phyloP scores from a whole-genome alignment of 2,113 vertebrate genomes.

The Rana temporaria region DNA sequence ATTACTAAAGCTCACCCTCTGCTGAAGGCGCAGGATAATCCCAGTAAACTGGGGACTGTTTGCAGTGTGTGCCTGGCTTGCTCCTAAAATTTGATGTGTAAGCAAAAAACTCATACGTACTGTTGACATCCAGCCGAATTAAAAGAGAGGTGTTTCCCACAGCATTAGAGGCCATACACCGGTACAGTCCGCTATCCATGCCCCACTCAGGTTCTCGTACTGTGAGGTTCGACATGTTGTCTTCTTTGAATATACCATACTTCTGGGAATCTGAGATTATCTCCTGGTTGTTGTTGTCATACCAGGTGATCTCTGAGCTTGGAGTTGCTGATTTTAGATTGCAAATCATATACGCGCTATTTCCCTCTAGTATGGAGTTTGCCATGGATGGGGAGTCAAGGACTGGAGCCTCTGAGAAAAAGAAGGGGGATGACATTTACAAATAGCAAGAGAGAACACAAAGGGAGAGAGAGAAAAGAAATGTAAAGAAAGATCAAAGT shows the following conservation, averaged over 20 bases:
- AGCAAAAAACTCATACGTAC: conserved; percentile 69
- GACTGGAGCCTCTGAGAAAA: conserved; percentile 75
- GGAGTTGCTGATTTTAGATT: conserved; percentile 69
- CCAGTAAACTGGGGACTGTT: too few species aligned
- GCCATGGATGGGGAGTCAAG: conserved; percentile 72
- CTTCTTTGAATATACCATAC: conserved; percentile 74
- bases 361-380: conserved; percentile 81
- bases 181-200: conserved; percentile 79
- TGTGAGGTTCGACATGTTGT: conserved; percentile 78
- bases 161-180: conserved; percentile 80
- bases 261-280: conserved; percentile 69
- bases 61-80: not conserved
- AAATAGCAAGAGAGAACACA: too few species aligned
- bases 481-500: too few species aligned
- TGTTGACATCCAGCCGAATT: conserved; percentile 79
- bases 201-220: conserved; percentile 74
- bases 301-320: conserved; percentile 77
- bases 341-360: conserved; percentile 80
- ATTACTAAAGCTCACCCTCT: too few species aligned
- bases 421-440: not conserved
- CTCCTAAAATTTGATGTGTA: not conserved
- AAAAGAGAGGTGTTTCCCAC: conserved; percentile 80
- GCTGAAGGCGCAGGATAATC: too few species aligned
- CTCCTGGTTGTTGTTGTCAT: conserved; percentile 73
- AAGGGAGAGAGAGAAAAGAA: too few species aligned